These are phyloP conservation scores for Otolemur crassicaudatus DNA, from an alignment of 2,797 vertebrate species.

Conservation along the genomic window DNA sequence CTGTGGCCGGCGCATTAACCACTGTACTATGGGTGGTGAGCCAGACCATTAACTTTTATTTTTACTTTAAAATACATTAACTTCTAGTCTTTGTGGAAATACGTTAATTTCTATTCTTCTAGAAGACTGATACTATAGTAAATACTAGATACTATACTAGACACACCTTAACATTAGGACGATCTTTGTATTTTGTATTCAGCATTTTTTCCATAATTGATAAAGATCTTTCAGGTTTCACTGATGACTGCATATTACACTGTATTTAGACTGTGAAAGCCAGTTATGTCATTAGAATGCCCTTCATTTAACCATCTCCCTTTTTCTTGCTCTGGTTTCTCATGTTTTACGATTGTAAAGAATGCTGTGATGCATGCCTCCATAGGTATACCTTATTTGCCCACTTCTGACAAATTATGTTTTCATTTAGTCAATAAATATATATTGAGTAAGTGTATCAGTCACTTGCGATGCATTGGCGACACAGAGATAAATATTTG, in stretches of 20 bases:
- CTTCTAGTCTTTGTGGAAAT: not conserved
- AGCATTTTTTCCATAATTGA: not conserved
- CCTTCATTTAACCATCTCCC: not conserved
- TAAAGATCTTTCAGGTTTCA: not conserved
- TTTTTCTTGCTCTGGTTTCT: not conserved
- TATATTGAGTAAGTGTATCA: not conserved
- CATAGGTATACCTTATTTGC: not conserved
- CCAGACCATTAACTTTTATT: not conserved
- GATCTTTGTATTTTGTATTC: not conserved
- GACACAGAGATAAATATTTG: not conserved
- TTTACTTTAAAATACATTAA: conserved; percentile 3
- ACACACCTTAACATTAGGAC: not conserved
- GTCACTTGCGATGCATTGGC: not conserved
- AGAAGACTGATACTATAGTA: too few species aligned
- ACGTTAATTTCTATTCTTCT: too few species aligned
- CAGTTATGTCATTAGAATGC: not conserved
- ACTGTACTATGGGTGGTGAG: too few species aligned
- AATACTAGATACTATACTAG: too few species aligned
- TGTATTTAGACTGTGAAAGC: not conserved
- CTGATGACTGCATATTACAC: not conserved
- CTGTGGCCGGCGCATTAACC: too few species aligned
- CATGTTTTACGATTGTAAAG: not conserved
- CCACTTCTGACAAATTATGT: not conserved
- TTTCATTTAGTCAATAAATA: not conserved
- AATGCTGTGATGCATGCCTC: not conserved